These are phyloP conservation scores for Serripes groenlandicus DNA, from an alignment of 2,888 invertebrate species.

Conservation along the genomic window DNA sequence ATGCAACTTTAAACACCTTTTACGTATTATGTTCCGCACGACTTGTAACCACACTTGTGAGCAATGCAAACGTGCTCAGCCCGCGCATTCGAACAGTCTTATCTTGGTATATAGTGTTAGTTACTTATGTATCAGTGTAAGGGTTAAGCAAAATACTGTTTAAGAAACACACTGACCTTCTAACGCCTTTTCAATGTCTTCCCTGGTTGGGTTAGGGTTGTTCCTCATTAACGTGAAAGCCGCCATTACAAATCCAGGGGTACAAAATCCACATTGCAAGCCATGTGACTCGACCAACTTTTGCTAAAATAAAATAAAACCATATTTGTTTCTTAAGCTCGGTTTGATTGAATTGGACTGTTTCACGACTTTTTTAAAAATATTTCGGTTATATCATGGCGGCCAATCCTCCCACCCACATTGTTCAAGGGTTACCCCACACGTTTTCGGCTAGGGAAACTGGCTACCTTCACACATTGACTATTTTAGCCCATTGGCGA, in stretches of 20 bases:
- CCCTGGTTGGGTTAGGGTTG: conserved; percentile 91
- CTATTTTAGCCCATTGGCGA: too few species aligned
- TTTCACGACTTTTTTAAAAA: too few species aligned
- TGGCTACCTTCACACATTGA: too few species aligned
- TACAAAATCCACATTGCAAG: conserved; percentile 98
- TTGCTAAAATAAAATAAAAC: conserved; percentile 72
- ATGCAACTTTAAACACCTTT: background rate
- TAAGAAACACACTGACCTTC: conserved; percentile 67
- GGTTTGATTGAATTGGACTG: too few species aligned
- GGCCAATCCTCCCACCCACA: too few species aligned
- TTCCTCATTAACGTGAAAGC: conserved; percentile 95
- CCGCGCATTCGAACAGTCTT: too few species aligned
- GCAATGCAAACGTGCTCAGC: background rate
- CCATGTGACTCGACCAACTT: conserved; percentile 95
- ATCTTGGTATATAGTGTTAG: background rate
- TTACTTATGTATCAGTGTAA: background rate
- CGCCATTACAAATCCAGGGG: conserved; percentile 98
- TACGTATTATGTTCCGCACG: background rate
- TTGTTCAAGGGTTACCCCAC: too few species aligned
- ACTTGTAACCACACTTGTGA: background rate
- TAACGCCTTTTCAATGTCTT: conserved; percentile 90
- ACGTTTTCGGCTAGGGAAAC: too few species aligned
- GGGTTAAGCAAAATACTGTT: background rate
- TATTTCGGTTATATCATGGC: too few species aligned
- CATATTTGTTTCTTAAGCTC: too few species aligned